phyloP scores from a whole-genome alignment of 1,140 invertebrate species.

The Antheraea mylitta region DNA sequence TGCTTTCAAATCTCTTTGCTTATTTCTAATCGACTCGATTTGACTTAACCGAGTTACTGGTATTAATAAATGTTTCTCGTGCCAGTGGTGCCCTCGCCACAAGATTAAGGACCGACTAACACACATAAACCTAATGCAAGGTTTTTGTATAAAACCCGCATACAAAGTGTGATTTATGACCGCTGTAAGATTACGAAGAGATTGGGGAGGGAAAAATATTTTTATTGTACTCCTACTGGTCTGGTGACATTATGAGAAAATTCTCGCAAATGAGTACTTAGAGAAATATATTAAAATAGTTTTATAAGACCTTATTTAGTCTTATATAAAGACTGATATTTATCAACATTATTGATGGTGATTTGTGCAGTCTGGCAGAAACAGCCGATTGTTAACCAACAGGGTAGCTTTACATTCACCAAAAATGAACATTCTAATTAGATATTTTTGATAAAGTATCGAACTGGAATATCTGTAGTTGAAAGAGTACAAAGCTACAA shows the following conservation, averaged over 20 bases:
- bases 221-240: slow-evolving; percentile 31
- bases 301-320: too few species aligned
- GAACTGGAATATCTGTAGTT: too few species aligned
- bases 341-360: too few species aligned
- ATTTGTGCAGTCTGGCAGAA: too few species aligned
- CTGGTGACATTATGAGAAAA: background rate
- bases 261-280: background rate
- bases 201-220: slow-evolving; percentile 1
- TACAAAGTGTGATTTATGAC: slow-evolving; percentile 26
- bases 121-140: slow-evolving; percentile 41
- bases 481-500: too few species aligned
- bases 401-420: too few species aligned
- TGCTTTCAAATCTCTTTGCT: too few species aligned
- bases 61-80: slow-evolving; percentile 70
- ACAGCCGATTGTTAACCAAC: too few species aligned
- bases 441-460: too few species aligned
- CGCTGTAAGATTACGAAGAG: background rate
- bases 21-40: slow-evolving; percentile 14
- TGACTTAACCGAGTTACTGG: slow-evolving; percentile 54
- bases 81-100: slow-evolving; percentile 23
- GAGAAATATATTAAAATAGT: too few species aligned
- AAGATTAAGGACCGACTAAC: slow-evolving; percentile 61
- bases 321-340: too few species aligned
- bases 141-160: slow-evolving; percentile 22
- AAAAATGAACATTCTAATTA: too few species aligned